A percentile compares a stretch with the other conserved stretches of the same genome.
Evolutionary conservation across 2,888 invertebrate genomes (phyloP).

Genomic region (Malacosoma neustria): DNA sequence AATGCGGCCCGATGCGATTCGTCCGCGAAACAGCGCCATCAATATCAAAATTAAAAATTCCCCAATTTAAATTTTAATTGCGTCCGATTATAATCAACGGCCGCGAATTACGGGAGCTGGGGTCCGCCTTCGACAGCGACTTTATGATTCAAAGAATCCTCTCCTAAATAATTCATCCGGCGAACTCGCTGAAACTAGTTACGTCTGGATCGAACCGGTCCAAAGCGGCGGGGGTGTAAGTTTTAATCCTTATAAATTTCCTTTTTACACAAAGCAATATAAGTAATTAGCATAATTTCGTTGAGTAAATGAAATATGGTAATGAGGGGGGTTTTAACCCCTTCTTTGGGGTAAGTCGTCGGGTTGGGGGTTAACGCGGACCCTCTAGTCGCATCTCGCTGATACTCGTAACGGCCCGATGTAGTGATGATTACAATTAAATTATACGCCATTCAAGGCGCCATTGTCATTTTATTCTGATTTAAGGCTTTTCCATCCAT

Average conservation of each 20-base stretch:
- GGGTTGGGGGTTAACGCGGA: conserved; percentile 37
- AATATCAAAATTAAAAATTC: conserved; percentile 72
- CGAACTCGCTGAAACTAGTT: conserved; percentile 34
- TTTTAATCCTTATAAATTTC: conserved; percentile 75
- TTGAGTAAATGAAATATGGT: conserved; percentile 76
- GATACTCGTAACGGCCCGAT: conserved; percentile 67
- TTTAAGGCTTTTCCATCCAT: conserved; percentile 36
- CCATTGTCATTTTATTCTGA: conserved; percentile 60
- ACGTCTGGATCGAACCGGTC: conserved; percentile 36
- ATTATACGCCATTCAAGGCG: conserved; percentile 55
- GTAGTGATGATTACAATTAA: conserved; percentile 72
- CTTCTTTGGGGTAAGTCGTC: conserved; percentile 47
- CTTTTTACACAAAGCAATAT: conserved; percentile 76
- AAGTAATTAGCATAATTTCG: conserved; percentile 76
- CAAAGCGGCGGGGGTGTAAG: conserved; percentile 50
- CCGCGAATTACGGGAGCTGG: conserved; percentile 53
- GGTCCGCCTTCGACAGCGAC: conserved; percentile 26
- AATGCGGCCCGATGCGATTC: conserved; percentile 42
- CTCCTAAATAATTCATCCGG: conserved; percentile 59
- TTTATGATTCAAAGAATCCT: conserved; percentile 52
- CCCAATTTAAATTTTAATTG: conserved; percentile 74
- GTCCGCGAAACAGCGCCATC: conserved; percentile 60
- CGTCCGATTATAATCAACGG: conserved; percentile 68
- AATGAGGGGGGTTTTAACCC: conserved; percentile 66
- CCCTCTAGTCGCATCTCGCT: conserved; percentile 68